Base-by-base conservation (phyloP, 2,888 invertebrate genomes). In the Chymomyza fuscimana region DNA sequence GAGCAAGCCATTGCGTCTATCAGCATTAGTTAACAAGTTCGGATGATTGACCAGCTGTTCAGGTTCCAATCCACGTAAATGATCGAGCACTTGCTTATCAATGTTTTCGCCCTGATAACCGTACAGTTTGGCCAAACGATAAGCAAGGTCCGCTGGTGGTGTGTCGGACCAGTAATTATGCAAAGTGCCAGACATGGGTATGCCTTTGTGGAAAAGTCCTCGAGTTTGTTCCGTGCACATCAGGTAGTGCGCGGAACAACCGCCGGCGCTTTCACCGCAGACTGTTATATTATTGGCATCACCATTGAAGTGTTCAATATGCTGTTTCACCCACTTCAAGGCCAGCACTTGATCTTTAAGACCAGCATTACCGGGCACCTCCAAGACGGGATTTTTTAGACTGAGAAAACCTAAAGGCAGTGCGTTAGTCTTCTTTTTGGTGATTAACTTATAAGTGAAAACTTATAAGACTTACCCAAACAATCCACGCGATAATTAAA, bases 241-340 rank as follows among this genome's bases (percentile, higher is more conserved):
- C 78, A 93, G 88, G 52, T 90, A 92, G 79, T 93, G 93, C 0
- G 92, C 91, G 3, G 92, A 90, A 25, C 90, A 92, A 12, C 90
- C 92, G 10, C 93, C 93, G 2, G 93, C 93, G 75, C 93, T 93
- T 71, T 92, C 92, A 0, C 93, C 93, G 76, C 93, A 93, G 6
- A 93, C 81, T 0, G 93, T 93, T 16, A 91, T 92, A 74, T 93
- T 93, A 10, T 92, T 82, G 0, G 90, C 87, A 83, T 93, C 92
- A 0, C 93, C 93, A 66, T 92, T 92, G 66, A 93, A 93, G 60
- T 89, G 74, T 1, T 78, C 62, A 51, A 93, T 92, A 68, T 93
- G 92, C 46, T 90, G 81, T 68, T 93, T 92, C 0, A 93, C 89
- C 93, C 93, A 93, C 81, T 91, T 91, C 16, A 93, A 78, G 0